phyloP scores from a whole-genome alignment of 2,113 vertebrate genomes.

The Salvelinus sp. region DNA sequence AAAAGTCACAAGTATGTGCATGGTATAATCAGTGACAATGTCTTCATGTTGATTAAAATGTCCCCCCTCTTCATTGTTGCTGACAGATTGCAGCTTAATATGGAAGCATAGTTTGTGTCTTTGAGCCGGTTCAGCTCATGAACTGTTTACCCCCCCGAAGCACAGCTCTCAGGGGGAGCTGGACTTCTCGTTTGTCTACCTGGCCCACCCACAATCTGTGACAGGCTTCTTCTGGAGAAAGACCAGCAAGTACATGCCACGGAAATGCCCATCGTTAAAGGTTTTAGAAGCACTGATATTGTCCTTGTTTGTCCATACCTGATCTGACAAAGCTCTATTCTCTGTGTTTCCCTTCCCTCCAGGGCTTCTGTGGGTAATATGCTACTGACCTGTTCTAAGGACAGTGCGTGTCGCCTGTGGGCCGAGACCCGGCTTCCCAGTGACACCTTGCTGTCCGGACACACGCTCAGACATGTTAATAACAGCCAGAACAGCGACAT shows the following conservation, averaged over 20 bases:
- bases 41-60: no score
- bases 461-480: conserved; percentile 56
- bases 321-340: not conserved
- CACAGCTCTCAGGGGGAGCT: conserved; percentile 57
- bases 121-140: conserved; percentile 83
- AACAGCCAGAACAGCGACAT: conserved; percentile 50
- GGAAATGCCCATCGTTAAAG: conserved; percentile 65
- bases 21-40: no score
- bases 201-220: conserved; percentile 94
- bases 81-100: conserved; percentile 97
- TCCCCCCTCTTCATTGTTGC: conserved; percentile 10
- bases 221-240: conserved; percentile 98
- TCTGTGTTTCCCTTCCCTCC: conserved; percentile 23
- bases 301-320: not conserved
- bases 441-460: conserved; percentile 84
- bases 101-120: conserved; percentile 88
- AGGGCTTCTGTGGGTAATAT: conserved; percentile 93
- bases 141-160: conserved; percentile 25
- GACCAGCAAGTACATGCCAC: conserved; percentile 93
- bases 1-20: no score
- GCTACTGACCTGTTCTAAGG: conserved; percentile 94
- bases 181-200: conserved; percentile 93
- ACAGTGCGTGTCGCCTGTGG: conserved; percentile 97
- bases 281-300: no score
- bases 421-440: conserved; percentile 95